Evolutionary conservation across 1,140 invertebrate genomes (phyloP), one percentile per base, ranked within the genome.

Genomic region (Lethrus apterus): DNA sequence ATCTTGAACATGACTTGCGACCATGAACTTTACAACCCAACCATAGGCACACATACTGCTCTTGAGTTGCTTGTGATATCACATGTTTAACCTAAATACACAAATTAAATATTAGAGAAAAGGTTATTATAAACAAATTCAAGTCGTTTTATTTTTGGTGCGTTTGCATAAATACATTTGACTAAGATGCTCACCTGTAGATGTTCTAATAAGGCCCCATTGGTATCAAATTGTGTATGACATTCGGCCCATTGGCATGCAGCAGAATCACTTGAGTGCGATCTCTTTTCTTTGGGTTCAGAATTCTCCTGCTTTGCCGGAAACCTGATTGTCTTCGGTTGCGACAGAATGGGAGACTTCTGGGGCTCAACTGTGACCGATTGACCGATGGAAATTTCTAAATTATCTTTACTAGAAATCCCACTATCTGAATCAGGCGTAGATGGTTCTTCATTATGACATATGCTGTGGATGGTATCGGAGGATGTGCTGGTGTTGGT

Each of bases 1-100:
- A 80, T 34, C 86, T 75, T 7, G 91, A 95, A 65, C 87, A 92
- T 0, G 92, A 95, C 11, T 82, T 82, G 58, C 86, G 83, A 51
- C 89, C 86, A 64, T 88, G 91, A n/a, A 97, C 93, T 68, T 95
- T 95, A 72, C 93, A 96, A 4, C 86, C 86, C 52, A 81, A 76
- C 92, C 92, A 97, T 13, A 91, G 76, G 64, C 92, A 97, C 5
- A 89, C 80, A 64, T 87, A 93, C 51, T 84, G 86, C 62, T 88
- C 83, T 36, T 75, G 74, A 1, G 80, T 81, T 18, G 80, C 81
- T 72, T 93, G 90, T 19, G 81, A 75, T 64, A 88, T 85, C 52
- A 93, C 89, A 69, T 94, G 91, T 50, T 78, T 77, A 34, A 74
- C 68, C 84, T 87, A 65, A 20, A 75, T 75, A 51, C 51, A 11